phyloP scores from a whole-genome alignment of 2,888 invertebrate genomes.

The Druceiella hillmani region DNA sequence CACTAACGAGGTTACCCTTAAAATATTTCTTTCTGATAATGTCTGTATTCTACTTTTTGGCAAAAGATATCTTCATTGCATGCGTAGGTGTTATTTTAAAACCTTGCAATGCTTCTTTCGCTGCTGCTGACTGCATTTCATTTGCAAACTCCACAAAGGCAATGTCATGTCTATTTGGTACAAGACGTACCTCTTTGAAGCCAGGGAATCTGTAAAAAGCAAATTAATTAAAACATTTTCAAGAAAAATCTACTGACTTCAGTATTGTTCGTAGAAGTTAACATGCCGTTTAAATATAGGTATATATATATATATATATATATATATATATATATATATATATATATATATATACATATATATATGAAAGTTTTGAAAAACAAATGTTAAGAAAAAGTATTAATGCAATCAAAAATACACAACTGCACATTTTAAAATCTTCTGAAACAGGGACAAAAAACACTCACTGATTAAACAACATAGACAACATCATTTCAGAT shows the following conservation, averaged over 20 bases:
- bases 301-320: too few relatives aligned
- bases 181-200: slow-evolving; percentile 97
- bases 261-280: too few relatives aligned
- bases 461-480: slow-evolving; percentile 93
- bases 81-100: slow-evolving; percentile 99
- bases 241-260: background rate
- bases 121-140: slow-evolving; percentile 89
- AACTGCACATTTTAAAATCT: too few relatives aligned
- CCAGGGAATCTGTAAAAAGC: slow-evolving; percentile 86
- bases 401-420: too few relatives aligned
- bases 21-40: too few relatives aligned
- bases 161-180: slow-evolving; percentile 97
- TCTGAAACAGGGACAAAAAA: too few relatives aligned
- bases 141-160: slow-evolving; percentile 99
- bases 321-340: too few relatives aligned
- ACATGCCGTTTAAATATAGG: too few relatives aligned
- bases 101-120: slow-evolving; percentile 95
- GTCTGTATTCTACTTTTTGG: slow-evolving; percentile 98
- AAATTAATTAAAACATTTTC: background rate
- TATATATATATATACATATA: too few relatives aligned
- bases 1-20: too few relatives aligned
- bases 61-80: slow-evolving; percentile 99
- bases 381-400: too few relatives aligned
- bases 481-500: slow-evolving; percentile 98
- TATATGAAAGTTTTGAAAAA: too few relatives aligned